phyloP scores from a whole-genome alignment of 1,140 invertebrate genomes.

The Eriocheir sinensis region DNA sequence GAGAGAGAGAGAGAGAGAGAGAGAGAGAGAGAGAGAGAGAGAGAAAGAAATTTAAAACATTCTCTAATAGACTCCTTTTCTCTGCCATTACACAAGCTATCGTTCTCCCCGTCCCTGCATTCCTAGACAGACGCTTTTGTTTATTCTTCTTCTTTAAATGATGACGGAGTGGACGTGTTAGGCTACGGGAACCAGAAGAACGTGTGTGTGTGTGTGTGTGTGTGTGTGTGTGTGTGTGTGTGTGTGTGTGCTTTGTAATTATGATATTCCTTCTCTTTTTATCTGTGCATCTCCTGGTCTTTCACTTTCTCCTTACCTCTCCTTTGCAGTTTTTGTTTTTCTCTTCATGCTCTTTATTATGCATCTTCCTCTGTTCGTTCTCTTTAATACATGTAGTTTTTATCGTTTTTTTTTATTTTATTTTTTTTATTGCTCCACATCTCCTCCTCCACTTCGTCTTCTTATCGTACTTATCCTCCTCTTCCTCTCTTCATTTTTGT shows the following conservation, averaged over 20 bases:
- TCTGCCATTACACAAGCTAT: too few relatives aligned
- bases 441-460: background rate
- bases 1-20: background rate
- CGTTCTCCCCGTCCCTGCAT: too few relatives aligned
- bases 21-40: too few relatives aligned
- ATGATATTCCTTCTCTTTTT: too few relatives aligned
- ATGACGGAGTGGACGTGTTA: too few relatives aligned
- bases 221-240: background rate
- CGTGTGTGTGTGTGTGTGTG: constrained; percentile 17
- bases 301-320: background rate
- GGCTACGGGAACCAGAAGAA: background rate
- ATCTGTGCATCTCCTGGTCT: too few relatives aligned
- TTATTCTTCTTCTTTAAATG: too few relatives aligned
- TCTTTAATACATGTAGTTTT: background rate
- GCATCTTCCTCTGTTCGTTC: background rate
- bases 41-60: too few relatives aligned
- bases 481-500: background rate
- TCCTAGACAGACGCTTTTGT: too few relatives aligned
- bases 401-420: background rate
- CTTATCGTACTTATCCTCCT: background rate
- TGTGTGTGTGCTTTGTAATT: too few relatives aligned
- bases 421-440: background rate
- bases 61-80: too few relatives aligned
- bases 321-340: background rate
- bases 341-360: background rate